A percentile compares a stretch with the other conserved stretches of the same genome.
Conservation (phyloP, 2,113 vertebrate species). For the Urocitellus parryii region DNA sequence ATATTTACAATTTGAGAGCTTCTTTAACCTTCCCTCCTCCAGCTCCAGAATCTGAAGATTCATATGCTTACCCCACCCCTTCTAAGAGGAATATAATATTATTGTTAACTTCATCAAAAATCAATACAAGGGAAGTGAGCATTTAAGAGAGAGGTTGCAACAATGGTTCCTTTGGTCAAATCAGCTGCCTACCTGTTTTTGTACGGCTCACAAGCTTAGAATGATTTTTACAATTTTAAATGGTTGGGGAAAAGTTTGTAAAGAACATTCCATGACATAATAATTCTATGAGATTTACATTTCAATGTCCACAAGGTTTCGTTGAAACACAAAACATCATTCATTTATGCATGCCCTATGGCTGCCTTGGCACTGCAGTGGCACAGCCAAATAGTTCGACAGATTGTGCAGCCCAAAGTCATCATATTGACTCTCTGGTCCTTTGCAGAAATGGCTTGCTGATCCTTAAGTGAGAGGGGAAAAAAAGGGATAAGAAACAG, state of each 20-base stretch:
- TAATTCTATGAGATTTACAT: not conserved
- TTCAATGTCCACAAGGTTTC: not conserved
- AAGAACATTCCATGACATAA: not conserved
- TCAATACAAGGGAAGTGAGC: not conserved
- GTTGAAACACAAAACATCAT: rapidly evolving
- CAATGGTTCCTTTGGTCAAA: not conserved
- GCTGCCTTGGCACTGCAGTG: not conserved
- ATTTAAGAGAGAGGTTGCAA: not conserved
- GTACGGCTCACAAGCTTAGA: not conserved
- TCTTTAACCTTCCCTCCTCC: not conserved
- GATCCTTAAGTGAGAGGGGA: not conserved
- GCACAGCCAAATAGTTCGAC: not conserved
- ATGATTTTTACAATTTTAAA: not conserved
- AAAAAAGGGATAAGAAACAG: not conserved
- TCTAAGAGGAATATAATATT: not conserved
- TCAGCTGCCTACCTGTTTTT: not conserved
- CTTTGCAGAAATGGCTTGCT: not conserved
- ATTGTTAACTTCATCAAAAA: not conserved
- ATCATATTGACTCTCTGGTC: not conserved
- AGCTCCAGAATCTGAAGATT: not conserved
- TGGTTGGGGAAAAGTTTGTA: not conserved
- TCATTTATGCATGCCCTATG: rapidly evolving
- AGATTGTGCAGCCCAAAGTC: not conserved
- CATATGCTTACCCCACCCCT: not conserved
- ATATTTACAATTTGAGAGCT: not conserved